Conservation (phyloP, 2,888 invertebrate species). For the Sympetrum striolatum region DNA sequence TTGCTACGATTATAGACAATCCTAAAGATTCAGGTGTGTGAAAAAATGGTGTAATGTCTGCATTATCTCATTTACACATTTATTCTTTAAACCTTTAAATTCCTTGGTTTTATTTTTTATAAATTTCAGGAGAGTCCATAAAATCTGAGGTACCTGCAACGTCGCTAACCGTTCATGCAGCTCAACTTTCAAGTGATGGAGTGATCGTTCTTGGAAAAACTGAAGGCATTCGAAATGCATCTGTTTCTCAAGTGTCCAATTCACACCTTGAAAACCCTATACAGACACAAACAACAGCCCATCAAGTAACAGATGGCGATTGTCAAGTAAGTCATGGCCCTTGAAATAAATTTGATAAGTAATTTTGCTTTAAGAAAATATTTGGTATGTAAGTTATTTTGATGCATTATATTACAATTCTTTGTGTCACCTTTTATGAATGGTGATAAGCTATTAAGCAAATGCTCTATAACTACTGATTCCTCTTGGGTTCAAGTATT, state of each 20-base stretch:
- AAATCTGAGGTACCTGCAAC: constrained; percentile 46
- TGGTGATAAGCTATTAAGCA: background rate
- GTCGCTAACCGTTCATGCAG: constrained; percentile 44
- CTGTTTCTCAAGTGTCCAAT: constrained; percentile 46
- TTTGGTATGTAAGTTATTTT: background rate
- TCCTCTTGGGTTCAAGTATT: too few species aligned
- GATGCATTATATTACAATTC: background rate
- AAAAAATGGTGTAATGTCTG: background rate
- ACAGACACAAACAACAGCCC: background rate
- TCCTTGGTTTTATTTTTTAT: background rate
- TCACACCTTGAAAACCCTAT: background rate
- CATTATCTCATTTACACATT: too few species aligned
- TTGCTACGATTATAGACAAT: background rate
- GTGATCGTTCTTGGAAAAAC: constrained; percentile 52
- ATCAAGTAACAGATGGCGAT: constrained; percentile 6
- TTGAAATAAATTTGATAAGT: too few species aligned
- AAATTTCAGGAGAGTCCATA: constrained; percentile 12
- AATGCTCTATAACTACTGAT: too few species aligned
- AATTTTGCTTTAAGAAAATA: too few species aligned
- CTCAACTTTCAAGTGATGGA: constrained; percentile 48
- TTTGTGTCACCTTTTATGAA: background rate
- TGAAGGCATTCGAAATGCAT: constrained; percentile 47
- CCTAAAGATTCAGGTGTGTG: background rate
- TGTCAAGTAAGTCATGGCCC: background rate
- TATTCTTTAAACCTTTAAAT: too few species aligned